A percentile compares a stretch with the other conserved stretches of the same genome.
phyloP scores from a whole-genome alignment of 2,797 vertebrate genomes.

The Brachymystax lenok region DNA sequence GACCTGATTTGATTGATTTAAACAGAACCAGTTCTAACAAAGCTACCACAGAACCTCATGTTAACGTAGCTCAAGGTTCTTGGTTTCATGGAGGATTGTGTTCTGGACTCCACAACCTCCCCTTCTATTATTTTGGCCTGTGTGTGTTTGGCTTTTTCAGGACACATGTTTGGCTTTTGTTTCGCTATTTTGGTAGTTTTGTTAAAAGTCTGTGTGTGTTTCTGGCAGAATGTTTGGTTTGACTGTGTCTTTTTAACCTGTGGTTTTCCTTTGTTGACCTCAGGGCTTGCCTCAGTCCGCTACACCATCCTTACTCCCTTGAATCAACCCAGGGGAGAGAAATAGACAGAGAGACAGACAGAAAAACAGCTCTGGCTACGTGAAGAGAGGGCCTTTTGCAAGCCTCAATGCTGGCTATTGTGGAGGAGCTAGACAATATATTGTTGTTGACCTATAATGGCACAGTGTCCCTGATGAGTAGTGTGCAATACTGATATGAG shows the following conservation, averaged over 20 bases:
- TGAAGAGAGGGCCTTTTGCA: not conserved
- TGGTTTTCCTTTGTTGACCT: not conserved
- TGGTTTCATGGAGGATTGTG: conserved; percentile 5
- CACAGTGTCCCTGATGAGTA: not conserved
- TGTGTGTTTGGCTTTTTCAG: conserved; percentile 5
- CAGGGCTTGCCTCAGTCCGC: not conserved
- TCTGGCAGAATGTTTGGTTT: not conserved
- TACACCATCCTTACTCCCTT: not conserved
- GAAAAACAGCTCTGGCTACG: not conserved
- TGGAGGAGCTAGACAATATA: not conserved
- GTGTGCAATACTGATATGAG: not conserved
- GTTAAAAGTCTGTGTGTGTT: not conserved
- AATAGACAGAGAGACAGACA: not conserved
- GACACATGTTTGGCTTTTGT: conserved; percentile 4
- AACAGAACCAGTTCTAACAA: not conserved
- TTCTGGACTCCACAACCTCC: not conserved
- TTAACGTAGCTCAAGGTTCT: not conserved
- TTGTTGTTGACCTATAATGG: not conserved
- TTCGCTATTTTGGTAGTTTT: not conserved
- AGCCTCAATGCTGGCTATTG: not conserved
- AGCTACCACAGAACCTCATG: not conserved
- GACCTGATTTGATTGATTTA: too few species aligned
- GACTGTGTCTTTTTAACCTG: not conserved
- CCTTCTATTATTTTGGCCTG: not conserved
- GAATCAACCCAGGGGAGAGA: not conserved